Evolutionary conservation across 2,888 invertebrate species (phyloP), one percentile per base, ranked within the genome.

Genomic region (Corbicula japonica): DNA sequence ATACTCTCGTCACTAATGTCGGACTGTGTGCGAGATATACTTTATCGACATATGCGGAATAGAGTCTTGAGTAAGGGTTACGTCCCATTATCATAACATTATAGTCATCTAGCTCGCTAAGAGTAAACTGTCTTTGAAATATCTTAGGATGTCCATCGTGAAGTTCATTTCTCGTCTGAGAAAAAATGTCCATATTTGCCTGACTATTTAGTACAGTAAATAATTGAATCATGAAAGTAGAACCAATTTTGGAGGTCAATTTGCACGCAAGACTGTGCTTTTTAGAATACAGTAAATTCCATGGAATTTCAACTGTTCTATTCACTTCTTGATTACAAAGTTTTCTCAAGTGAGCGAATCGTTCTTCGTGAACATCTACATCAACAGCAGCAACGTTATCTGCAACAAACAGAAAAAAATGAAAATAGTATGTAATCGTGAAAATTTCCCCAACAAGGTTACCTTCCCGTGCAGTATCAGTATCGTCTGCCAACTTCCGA

Each of bases 21-120:
- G 32, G 18, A 12, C 1, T 30, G 30, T 54, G 28, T 30, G 30
- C 18, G 2, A 54, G 4, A 54, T 54, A 54, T 3, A 54, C 54
- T 54, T 54, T 54, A n/a, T 54, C 54, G 32, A 54, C 32, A 54
- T 54, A 54, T 28, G 30, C 54, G 1, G 54, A 54, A 3, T 6
- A 54, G 1, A 54, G 30, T 10, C 54, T 28, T 4, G 54, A 30
- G 15, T 30, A 54, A 10, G 54, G 54, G n/a, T 54, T 54, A 32
- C 54, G 10, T 12, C 15, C 54, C 54, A 30, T 54, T 4, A 54
- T 30, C 15, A 54, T 15, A 10, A 54, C 54, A 6, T 28, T 54
- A 32, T 54, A 54, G 54, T 30, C 3, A 32, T 54, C 12, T 3
- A 54, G 1, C 4, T 3, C 12, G 8, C n/a, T 2, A 4, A 54